Evolutionary conservation across 2,888 invertebrate species (phyloP), one percentile per base, ranked within the genome.

Genomic region (Leptarthrus brevirostris): DNA sequence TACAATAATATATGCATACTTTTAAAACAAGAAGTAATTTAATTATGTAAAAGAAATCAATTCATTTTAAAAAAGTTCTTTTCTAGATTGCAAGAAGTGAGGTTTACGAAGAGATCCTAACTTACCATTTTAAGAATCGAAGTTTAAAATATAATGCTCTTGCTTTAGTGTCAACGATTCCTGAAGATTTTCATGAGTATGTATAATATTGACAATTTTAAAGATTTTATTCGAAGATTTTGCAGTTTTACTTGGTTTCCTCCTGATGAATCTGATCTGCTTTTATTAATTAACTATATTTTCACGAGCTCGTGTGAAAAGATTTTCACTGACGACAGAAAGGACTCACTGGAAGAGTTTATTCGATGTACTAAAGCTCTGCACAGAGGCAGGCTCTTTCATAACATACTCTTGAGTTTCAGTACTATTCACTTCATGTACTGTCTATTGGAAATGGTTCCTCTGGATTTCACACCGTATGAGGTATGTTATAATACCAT

Each of bases 381-480:
- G 34, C 30, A 56, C 26, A 71, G 75, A 12, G 49, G 72, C 16
- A 47, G 34, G 6, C 73, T 72, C 1, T 77, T 72, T 22, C 75
- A 75, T 6, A 77, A 76, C 44, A 66, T 76, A 8, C n/a, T 34
- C 6, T 72, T 74, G 4, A 44, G 61, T 1, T 77, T 76, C 16
- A 44, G 71, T 44, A 61, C 74, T n/a, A 14, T 26, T 10, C 77
- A 76, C 16, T 69, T 72, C 2, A 36, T 76, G 5, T 76, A 75
- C 18, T 76, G 74, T 36, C 52, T 76, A 16, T 30, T 75, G 3
- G 40, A 40, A 10, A 18, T 22, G 14, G 34, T 69, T 3, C 12
- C 34, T 30, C 14, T 69, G 4, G 20, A n/a, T n/a, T n/a, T n/a
- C n/a, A n/a, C n/a, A n/a, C n/a, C n/a, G n/a, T n/a, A n/a, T n/a